These are phyloP conservation scores for Plagodis dolabraria DNA, from an alignment of 2,888 invertebrate species.

Conservation along the genomic window DNA sequence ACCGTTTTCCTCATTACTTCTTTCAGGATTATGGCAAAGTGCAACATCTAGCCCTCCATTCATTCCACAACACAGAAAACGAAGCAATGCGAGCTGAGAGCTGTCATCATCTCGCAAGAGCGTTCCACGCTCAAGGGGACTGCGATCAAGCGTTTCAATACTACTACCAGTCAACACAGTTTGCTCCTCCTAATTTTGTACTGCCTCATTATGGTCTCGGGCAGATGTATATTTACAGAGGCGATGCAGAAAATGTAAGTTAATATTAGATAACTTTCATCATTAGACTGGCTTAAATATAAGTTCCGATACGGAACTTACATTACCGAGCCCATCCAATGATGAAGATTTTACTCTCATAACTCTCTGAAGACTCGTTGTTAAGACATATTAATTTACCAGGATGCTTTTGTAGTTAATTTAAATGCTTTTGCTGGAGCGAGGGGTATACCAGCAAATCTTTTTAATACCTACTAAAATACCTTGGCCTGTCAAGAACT, in stretches of 20 bases:
- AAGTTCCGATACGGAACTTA: too few relatives aligned
- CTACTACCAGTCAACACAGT: slow-evolving; percentile 99
- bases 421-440: too few relatives aligned
- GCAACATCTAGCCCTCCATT: slow-evolving; percentile 97
- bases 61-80: slow-evolving; percentile 99
- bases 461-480: too few relatives aligned
- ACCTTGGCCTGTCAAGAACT: too few relatives aligned
- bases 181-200: slow-evolving; percentile 97
- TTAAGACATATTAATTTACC: too few relatives aligned
- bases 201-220: slow-evolving; percentile 99
- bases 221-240: slow-evolving; percentile 99
- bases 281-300: too few relatives aligned
- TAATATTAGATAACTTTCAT: neutral
- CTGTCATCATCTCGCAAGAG: slow-evolving; percentile 98
- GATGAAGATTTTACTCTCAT: too few relatives aligned
- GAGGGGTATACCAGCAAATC: too few relatives aligned
- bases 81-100: slow-evolving; percentile 99
- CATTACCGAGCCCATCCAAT: too few relatives aligned
- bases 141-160: slow-evolving; percentile 99
- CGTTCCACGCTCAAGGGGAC: slow-evolving; percentile 97
- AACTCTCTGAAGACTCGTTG: too few relatives aligned
- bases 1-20: too few relatives aligned
- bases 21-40: slow-evolving; percentile 96
- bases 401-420: too few relatives aligned
- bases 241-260: slow-evolving; percentile 96